Percentiles rank a stretch among this genome's conserved stretches.
Evolutionary conservation across 2,113 vertebrate species (phyloP).

Genomic region (Calonectris borealis): DNA sequence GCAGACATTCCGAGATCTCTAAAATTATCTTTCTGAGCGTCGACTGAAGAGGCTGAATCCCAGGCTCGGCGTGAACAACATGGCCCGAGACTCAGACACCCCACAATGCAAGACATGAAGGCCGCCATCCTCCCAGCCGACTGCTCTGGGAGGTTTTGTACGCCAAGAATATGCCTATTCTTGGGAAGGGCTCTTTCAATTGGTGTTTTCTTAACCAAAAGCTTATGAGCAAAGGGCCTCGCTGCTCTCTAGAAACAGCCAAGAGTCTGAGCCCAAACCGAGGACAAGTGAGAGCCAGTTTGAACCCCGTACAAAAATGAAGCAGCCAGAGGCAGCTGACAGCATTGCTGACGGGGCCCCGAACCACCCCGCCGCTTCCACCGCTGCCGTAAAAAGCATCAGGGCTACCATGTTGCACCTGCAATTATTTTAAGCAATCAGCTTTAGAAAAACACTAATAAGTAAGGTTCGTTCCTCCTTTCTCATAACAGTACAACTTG

Average conservation of each 20-base stretch:
- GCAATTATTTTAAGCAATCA: neutral
- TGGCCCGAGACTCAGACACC: rapidly evolving
- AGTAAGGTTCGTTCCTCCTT: slow-evolving; percentile 2
- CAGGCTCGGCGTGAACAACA: rapidly evolving
- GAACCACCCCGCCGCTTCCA: neutral
- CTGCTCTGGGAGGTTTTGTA: neutral
- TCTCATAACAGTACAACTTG: neutral
- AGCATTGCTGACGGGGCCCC: neutral
- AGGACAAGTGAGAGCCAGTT: rapidly evolving
- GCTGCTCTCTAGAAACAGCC: neutral
- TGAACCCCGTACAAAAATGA: rapidly evolving
- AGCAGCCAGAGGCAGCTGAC: neutral
- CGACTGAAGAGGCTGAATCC: neutral
- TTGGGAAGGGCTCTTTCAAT: neutral
- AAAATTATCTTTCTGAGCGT: neutral
- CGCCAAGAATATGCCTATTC: rapidly evolving
- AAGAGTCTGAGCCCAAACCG: neutral
- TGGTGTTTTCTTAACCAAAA: neutral
- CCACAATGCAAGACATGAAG: rapidly evolving
- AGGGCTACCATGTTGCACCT: neutral
- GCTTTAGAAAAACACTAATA: neutral
- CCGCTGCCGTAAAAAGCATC: neutral
- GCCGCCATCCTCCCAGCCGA: neutral
- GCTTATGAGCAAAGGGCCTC: neutral
- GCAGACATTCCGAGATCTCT: neutral